Conservation (phyloP, 2,113 vertebrate genomes). For the Tamias sibiricus region DNA sequence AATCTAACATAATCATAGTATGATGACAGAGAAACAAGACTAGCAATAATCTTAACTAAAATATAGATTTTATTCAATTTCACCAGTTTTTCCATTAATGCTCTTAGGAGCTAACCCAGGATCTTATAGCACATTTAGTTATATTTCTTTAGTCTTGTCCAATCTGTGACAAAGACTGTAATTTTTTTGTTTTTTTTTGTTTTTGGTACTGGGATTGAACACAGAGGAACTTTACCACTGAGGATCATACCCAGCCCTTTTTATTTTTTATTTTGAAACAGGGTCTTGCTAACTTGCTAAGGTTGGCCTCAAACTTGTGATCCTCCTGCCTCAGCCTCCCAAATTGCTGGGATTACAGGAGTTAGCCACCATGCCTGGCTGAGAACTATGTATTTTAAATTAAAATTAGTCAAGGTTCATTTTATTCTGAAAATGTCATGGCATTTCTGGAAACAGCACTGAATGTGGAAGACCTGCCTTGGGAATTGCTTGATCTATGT, state of each 20-base stretch:
- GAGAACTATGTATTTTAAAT: constrained; percentile 10
- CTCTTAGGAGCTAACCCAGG: constrained; percentile 9
- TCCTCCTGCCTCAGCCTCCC: too few relatives aligned
- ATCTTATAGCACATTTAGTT: constrained; percentile 9
- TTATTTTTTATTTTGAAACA: too few relatives aligned
- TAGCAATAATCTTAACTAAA: constrained; percentile 31
- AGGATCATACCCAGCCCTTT: too few relatives aligned
- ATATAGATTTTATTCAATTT: neutral
- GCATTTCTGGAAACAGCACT: constrained; percentile 33
- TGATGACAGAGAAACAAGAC: neutral
- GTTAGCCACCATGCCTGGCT: neutral
- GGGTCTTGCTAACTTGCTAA: too few relatives aligned
- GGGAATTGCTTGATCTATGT: neutral
- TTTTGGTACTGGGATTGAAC: too few relatives aligned
- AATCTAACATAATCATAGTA: neutral
- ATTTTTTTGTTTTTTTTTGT: too few relatives aligned
- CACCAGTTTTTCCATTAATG: neutral
- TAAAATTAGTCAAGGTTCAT: constrained; percentile 63
- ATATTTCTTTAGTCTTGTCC: constrained; percentile 1
- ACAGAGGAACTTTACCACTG: too few relatives aligned
- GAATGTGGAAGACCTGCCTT: neutral
- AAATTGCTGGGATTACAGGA: too few relatives aligned
- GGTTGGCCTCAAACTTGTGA: too few relatives aligned
- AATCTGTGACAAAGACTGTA: constrained; percentile 25
- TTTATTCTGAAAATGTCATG: constrained; percentile 64